Percentiles rank a stretch among this genome's conserved stretches.
phyloP scores from a whole-genome alignment of 2,888 invertebrate genomes.

The Hymenopus coronatus region DNA sequence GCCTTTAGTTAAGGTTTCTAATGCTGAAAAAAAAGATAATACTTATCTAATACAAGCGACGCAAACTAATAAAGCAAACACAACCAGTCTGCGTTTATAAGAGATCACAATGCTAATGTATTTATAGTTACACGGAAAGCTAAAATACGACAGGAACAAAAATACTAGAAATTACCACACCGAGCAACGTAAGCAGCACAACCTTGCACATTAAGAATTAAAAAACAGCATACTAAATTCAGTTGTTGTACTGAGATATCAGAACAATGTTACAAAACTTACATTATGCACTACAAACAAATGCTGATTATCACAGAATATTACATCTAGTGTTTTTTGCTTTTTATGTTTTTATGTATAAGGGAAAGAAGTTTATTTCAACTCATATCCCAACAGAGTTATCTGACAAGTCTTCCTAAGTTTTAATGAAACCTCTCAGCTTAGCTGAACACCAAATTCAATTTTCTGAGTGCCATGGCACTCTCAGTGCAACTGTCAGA shows the following conservation, averaged over 20 bases:
- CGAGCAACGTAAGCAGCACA: not conserved
- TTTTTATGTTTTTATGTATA: not conserved
- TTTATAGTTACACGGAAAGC: conserved; percentile 5
- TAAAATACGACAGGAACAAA: not conserved
- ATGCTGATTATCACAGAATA: conserved; percentile 34
- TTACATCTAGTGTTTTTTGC: conserved; percentile 25
- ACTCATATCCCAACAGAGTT: not conserved
- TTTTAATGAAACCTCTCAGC: not conserved
- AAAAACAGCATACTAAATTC: not conserved
- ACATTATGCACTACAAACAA: conserved; percentile 21
- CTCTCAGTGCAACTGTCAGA: not conserved
- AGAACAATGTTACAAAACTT: not conserved
- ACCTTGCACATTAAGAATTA: not conserved
- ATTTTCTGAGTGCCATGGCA: not conserved
- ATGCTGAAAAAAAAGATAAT: not conserved
- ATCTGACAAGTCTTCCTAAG: not conserved
- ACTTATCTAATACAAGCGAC: not conserved
- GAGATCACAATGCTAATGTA: conserved; percentile 6
- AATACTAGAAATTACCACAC: not conserved
- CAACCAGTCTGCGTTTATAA: not conserved
- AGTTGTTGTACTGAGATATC: not conserved
- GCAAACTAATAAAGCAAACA: not conserved
- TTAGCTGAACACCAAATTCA: not conserved
- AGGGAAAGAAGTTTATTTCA: not conserved
- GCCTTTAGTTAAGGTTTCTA: not conserved